Base-by-base conservation (phyloP, 1,140 invertebrate species). In the Mylabris phalerata region DNA sequence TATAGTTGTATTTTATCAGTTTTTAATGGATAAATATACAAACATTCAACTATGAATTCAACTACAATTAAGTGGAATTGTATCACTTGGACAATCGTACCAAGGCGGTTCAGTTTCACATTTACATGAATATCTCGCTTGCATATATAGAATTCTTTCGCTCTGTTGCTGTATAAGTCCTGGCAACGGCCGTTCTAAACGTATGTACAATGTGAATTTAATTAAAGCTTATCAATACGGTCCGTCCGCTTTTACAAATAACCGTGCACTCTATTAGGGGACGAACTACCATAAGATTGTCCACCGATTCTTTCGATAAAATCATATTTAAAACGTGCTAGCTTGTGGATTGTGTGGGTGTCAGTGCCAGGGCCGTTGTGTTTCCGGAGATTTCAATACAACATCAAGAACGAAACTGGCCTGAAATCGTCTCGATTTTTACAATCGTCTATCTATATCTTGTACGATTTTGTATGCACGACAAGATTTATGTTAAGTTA, bases 401-500 rank as follows among this genome's bases (percentile, higher is more conserved):
- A 32, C 32, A 32, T 32, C 32, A 32, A 32, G 32, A 32, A 32
- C 7, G 32, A 32, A 32, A 32, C 32, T 32, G 4, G 4, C 4
- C 32, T 32, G 32, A 32, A 32, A 32, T 5, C 4, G 32, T 32
- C 32, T 32, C 7, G 32, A 32, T 32, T 32, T 32, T 7, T 32
- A 32, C 42, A 38, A 46, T 54, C 41, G 59, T 55, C 52, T 32
- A 64, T 61, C 48, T 48, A 52, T 61, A 64, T 61, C 62, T 64
- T 32, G 4, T 45, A 43, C 51, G 56, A 61, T 61, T 64, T 59
- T 51, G 57, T 56, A 61, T 61, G 54, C 56, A 48, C 59, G 43
- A 49, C 50, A 55, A 46, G 58, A 64, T 61, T 61, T 64, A 61
- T 60, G 58, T 46, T 19, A 47, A 48, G 58, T 50, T 60, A 63